Base-by-base conservation (phyloP, 2,888 invertebrate genomes). In the Pollenia labialis region DNA sequence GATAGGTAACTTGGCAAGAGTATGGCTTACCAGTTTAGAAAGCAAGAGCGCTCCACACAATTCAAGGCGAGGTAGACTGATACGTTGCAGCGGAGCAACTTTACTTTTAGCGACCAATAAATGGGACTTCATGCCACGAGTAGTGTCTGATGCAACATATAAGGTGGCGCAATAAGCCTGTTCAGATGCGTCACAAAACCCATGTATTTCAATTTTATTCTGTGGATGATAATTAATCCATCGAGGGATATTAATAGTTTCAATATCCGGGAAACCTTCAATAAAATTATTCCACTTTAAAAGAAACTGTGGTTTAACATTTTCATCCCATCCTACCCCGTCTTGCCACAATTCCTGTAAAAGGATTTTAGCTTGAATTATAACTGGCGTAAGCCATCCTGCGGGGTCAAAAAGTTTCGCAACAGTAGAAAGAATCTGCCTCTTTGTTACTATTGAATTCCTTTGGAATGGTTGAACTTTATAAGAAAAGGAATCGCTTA, bases 391-490 rank as follows among this genome's bases (percentile, higher is more conserved):
- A n/a, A 50, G 58, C 42, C 23, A 81, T 42, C 75, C 75, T 66
- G 54, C 54, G n/a, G 71, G 71, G 40, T 71, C 71, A 32, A 52
- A 54, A n/a, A 71, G 12, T 54, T 71, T 71, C 2, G 71, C 32
- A 9, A 69, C 40, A 4, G 40, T 23, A 6, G 52, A 69, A 14
- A 69, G 10, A 23, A 52, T 69, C 8, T 50, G 23, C 8, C 52
- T 50, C 6, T 69, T 69, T 12, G 69, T 52, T 12, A 48, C 14
- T n/a, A 8, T 18, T 2, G 23, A 50, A 50, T 11, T 6, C 4
- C 1, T 12, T 11, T 50, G 11, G 6, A 14, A 6, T 14, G 12
- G 11, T n/a, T 50, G 14, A 12, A 50, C 11, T 50, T 48, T 46
- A 16, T 74, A 74, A 12, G 16, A 46, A 11, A 82, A 82, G 1